Base-by-base conservation (phyloP, 2,888 invertebrate species). In the Vanessa cardui region DNA sequence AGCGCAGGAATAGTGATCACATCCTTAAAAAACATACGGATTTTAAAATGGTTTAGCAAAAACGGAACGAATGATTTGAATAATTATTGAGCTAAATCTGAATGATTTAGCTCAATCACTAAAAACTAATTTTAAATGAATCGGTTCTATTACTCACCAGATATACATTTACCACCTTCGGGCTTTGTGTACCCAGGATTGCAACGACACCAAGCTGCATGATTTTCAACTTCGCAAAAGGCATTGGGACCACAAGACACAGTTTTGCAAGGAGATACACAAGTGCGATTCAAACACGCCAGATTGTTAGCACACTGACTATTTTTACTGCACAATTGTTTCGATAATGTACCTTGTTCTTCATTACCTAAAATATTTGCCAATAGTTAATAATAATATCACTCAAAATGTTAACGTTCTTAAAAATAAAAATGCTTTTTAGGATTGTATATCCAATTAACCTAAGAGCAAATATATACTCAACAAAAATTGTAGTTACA, bases 141-240 rank as follows among this genome's bases (percentile, higher is more conserved):
- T 12, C 1, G 12, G 2, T 4, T 2, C 12, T 39, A 39, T 39
- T 12, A 50, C 71, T 93, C 89, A 96, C 96, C 95, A 62, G 97
- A 97, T 52, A 97, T 95, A 79, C 98, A 98, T 87, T 96, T 96
- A 66, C 97, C 97, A 71, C 95, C 95, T 62, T 95, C 93, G 70
- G 96, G 96, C 87, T 97, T 96, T 1, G 94, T 94, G 79, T 94
- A 98, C 18, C 98, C 98, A 60, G 96, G 95, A 66, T 95, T 94
- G 80, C 98, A 98, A 74, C 96, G 95, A 83, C 98, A 98, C 96
- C 96, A 96, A 8, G 97, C 97, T 0, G 96, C 96, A 82, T 98
- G 98, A 77, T 97, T 96, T 73, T 97, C 96, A 0, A 97, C 96
- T 87, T 97, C 97, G 83, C 98, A 98, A 79, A 96, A 96, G 0